phyloP scores from a whole-genome alignment of 2,113 vertebrate genomes.

The Istiophorus platypterus region DNA sequence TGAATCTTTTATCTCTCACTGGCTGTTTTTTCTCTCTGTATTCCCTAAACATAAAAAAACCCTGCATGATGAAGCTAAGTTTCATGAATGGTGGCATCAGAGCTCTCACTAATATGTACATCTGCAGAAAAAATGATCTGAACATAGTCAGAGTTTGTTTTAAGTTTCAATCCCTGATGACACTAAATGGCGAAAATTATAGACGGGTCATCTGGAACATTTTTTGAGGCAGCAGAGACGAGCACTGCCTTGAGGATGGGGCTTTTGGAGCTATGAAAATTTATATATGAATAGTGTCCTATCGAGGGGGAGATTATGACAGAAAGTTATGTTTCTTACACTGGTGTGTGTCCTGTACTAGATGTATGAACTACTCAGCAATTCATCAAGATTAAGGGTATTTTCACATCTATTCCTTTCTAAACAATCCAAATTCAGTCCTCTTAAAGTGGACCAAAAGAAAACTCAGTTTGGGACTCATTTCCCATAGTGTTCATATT shows the following conservation, averaged over 20 bases:
- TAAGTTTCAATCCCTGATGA: slow-evolving; percentile 11
- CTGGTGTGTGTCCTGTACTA: background rate
- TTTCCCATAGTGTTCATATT: too few species aligned
- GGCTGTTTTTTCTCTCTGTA: slow-evolving; percentile 33
- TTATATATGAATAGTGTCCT: background rate
- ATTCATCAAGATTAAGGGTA: background rate
- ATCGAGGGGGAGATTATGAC: background rate
- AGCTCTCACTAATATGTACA: slow-evolving; percentile 24
- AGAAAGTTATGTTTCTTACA: background rate
- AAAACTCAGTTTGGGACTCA: too few species aligned
- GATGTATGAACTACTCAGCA: background rate
- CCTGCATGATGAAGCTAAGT: slow-evolving; percentile 43
- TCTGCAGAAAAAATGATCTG: slow-evolving; percentile 10
- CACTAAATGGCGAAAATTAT: slow-evolving; percentile 2
- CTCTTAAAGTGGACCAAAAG: too few species aligned
- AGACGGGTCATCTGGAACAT: slow-evolving; percentile 10
- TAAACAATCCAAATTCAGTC: too few species aligned
- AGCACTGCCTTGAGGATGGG: background rate
- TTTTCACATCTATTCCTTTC: too few species aligned
- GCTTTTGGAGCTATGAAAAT: slow-evolving; percentile 1
- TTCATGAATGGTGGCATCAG: slow-evolving; percentile 33
- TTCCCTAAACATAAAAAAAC: slow-evolving; percentile 57
- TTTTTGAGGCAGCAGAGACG: slow-evolving; percentile 5
- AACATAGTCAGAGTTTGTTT: slow-evolving; percentile 18
- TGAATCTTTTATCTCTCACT: slow-evolving; percentile 65